Conservation (phyloP, 2,113 vertebrate species). For the Pundamilia nyererei region DNA sequence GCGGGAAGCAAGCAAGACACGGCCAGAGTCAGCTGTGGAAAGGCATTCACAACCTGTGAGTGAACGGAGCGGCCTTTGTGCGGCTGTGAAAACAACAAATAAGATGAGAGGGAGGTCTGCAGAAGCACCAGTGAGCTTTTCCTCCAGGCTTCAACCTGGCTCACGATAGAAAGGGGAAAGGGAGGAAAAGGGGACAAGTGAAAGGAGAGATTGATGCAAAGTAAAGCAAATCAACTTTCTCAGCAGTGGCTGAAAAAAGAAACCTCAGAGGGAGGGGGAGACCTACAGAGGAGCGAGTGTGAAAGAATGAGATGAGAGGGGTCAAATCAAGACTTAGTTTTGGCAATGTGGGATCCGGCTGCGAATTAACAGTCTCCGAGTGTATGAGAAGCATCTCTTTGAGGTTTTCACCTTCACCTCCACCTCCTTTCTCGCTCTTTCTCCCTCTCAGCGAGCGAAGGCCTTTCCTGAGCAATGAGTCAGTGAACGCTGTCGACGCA, state of each 20-base stretch:
- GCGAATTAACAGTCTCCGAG: slow-evolving; percentile 51
- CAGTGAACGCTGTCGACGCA: slow-evolving; percentile 32
- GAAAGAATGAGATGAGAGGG: background rate
- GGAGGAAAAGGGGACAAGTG: background rate
- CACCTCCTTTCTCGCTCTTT: background rate
- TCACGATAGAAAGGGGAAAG: background rate
- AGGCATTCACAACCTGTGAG: background rate
- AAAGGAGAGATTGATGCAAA: background rate
- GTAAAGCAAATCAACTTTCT: background rate
- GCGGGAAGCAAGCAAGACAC: background rate
- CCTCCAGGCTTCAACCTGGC: slow-evolving; percentile 23
- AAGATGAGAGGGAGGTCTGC: background rate
- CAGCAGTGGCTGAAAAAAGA: background rate
- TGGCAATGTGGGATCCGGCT: slow-evolving; percentile 38
- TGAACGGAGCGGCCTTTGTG: background rate
- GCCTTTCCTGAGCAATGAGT: background rate
- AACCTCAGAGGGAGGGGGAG: background rate
- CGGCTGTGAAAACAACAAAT: background rate
- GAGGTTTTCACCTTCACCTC: slow-evolving; percentile 5
- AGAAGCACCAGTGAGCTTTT: slow-evolving; percentile 19
- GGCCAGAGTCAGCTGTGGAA: background rate
- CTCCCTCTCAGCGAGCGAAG: background rate
- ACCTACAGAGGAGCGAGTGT: background rate
- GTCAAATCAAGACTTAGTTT: slow-evolving; percentile 1
- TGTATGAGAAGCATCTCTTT: slow-evolving; percentile 53